Conservation (phyloP, 2,888 invertebrate genomes). For the Cheilosia vernalis region DNA sequence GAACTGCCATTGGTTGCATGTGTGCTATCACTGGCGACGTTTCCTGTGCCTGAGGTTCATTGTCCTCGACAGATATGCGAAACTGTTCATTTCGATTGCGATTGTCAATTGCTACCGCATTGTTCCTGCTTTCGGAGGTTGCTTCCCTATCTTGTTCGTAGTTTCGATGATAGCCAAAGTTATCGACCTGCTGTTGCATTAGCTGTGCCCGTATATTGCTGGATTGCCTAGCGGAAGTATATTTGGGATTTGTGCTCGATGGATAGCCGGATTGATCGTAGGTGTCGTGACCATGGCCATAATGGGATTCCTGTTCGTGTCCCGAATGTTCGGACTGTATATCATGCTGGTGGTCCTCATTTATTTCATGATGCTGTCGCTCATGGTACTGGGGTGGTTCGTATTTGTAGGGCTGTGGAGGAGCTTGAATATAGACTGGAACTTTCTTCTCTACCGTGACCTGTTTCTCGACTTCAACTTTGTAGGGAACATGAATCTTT, state of each 20-base stretch:
- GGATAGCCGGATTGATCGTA: constrained; percentile 76
- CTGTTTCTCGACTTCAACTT: constrained; percentile 83
- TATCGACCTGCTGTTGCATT: constrained; percentile 77
- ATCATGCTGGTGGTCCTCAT: constrained; percentile 58
- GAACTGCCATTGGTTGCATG: constrained; percentile 77
- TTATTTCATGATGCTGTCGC: constrained; percentile 27
- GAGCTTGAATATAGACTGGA: constrained; percentile 80
- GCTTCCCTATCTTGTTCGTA: constrained; percentile 71
- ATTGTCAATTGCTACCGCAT: constrained; percentile 60
- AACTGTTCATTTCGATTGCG: constrained; percentile 80
- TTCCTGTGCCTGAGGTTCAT: constrained; percentile 77
- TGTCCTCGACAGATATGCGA: constrained; percentile 56
- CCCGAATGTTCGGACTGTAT: constrained; percentile 65
- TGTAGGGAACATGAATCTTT: constrained; percentile 77
- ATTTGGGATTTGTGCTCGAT: constrained; percentile 74
- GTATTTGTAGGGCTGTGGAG: constrained; percentile 81
- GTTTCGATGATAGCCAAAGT: constrained; percentile 75
- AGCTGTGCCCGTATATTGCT: constrained; percentile 48
- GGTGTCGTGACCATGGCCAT: constrained; percentile 63
- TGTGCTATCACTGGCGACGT: constrained; percentile 77
- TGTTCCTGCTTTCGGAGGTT: constrained; percentile 75
- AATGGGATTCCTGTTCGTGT: constrained; percentile 53
- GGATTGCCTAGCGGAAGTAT: constrained; percentile 42
- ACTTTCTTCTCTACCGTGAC: constrained; percentile 83
- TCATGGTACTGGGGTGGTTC: constrained; percentile 75